Base-by-base conservation (phyloP, 2,113 vertebrate species). In the Columba livia region DNA sequence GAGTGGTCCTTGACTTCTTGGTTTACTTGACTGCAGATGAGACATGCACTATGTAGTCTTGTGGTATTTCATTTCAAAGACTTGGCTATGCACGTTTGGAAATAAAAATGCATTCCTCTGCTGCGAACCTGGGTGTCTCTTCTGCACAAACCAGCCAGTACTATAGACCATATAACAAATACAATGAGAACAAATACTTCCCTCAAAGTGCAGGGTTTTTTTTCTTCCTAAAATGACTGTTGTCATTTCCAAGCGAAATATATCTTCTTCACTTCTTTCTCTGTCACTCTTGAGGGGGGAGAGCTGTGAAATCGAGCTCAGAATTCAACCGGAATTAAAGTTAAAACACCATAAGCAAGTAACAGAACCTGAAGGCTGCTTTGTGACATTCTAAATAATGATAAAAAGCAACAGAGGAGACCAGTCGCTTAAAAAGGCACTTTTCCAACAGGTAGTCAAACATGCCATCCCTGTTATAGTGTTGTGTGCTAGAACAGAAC, bases 11-110 rank as follows among this genome's bases (percentile, higher is more conserved):
- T 7, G n/a, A 2, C 7, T 42, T 32, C 10, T 29, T 12, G 67
- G 15, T 53, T 56, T 17, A 3, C 20, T 1, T n/a, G 31, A 6
- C 16, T 12, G 2, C 13, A 0, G 25, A 2, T 0, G 38, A 56
- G 53, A 11, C 3, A 4, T 3, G 15, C 15, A 2, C 1, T 6
- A 5, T 10, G n/a, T 7, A 56, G 4, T 23, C 47, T 2, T 40
- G 38, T 2, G 40, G 2, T 5, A 7, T 9, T 57, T 48, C 2
- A 1, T 80, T 60, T 72, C 23, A 34, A 75, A 54, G 36, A 51
- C 28, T 31, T 32, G 24, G 6, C 9, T 12, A 5, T 19, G 25
- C 7, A 0, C 3, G 14, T 44, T 38, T 79, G 57, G n/a, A 36
- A 71, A 26, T 15, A 31, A 12, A 53, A 38, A 11, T 47, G 38